Base-by-base conservation (phyloP, 2,797 vertebrate species). In the Sebastes diaconus region DNA sequence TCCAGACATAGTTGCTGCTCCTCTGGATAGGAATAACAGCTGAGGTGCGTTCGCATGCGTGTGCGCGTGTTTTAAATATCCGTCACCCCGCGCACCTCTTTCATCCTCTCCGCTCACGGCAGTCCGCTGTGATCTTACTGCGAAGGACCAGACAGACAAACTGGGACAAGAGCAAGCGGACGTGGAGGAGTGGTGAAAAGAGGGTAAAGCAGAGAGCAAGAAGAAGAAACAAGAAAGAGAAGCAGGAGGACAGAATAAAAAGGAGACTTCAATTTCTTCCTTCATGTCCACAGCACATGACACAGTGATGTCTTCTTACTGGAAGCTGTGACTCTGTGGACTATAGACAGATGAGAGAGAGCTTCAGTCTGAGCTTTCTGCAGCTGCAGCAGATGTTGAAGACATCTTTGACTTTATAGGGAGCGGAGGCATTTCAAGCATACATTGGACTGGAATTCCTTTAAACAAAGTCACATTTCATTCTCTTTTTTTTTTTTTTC, bases 1-100 rank as follows among this genome's bases (percentile, higher is more conserved):
- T 93, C 88, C 89, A 95, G 90, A 94, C 93, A 85, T 63, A 84
- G 85, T 81, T 82, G 77, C 86, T 84, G 67, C 85, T 88, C 69
- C 32, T 83, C 46, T 68, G 75, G 75, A 85, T 36, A 79, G 81
- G 88, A 85, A 76, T 29, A 77, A 42, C 66, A 71, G 58, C 80
- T 77, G 81, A 87, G 70, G 83, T 77, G 87, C 73, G 74, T 73
- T 83, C 82, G 34, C 61, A 8, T 80, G 55, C 52, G 55, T 29
- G 55, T 80, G 55, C 52, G 55, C 25, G 55, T 27, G 57, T 86
- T 88, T 85, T 78, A 32, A 77, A 80, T 73, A 81, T 81, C 84
- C 81, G 84, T 83, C 85, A 80, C 27, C 65, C 69, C 16, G n/a
- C 58, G 59, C 70, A 52, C 78, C 78, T 81, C 75, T 74, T 88